Conservation (phyloP, 2,113 vertebrate genomes). For the Chamaetylas fuelleborni region DNA sequence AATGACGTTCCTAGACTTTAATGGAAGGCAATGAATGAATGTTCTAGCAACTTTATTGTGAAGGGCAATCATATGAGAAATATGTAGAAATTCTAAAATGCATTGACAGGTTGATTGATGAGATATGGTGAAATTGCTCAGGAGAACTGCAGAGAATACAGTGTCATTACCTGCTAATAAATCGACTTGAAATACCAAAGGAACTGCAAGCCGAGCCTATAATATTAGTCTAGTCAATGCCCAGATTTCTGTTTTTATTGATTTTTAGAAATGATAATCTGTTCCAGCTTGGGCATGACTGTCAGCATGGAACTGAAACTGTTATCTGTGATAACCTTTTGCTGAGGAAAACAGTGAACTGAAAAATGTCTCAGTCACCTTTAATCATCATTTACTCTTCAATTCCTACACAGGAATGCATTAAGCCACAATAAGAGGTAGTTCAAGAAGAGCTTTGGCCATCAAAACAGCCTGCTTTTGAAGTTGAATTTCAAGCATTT, state of each 20-base stretch:
- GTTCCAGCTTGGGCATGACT: background rate
- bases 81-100: background rate
- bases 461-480: background rate
- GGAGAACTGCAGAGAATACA: background rate
- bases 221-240: background rate
- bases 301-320: background rate
- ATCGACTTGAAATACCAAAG: background rate
- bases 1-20: background rate
- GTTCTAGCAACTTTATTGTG: background rate
- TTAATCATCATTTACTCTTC: slow-evolving; percentile 16
- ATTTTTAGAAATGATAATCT: slow-evolving; percentile 37
- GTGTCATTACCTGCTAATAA: slow-evolving; percentile 22
- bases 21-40: background rate
- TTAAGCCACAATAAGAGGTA: background rate
- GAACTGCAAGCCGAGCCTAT: background rate
- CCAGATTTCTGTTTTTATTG: slow-evolving; percentile 25
- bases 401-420: background rate
- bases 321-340: slow-evolving; percentile 13
- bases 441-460: background rate
- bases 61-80: background rate
- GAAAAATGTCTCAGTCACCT: slow-evolving; percentile 13
- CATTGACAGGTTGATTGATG: slow-evolving; percentile 13
- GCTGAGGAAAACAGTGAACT: background rate
- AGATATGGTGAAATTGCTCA: background rate
- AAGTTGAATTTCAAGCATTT: background rate